Evolutionary conservation across 2,888 invertebrate species (phyloP).

Genomic region (Cantharis nigra): DNA sequence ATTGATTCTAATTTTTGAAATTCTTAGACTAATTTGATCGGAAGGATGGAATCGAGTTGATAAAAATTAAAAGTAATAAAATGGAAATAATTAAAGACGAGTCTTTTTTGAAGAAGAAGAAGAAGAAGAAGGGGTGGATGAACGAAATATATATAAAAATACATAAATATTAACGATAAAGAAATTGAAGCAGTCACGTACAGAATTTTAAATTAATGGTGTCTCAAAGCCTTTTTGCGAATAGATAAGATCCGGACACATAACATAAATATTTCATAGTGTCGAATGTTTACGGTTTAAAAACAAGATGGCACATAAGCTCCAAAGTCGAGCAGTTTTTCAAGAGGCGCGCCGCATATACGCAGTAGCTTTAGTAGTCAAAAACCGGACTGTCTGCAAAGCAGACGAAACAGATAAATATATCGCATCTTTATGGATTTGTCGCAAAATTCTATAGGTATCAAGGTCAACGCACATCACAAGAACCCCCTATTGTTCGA

Average conservation of each 20-base stretch:
- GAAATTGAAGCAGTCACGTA: conserved; percentile 30
- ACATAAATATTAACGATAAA: conserved; percentile 37
- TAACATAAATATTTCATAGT: conserved; percentile 41
- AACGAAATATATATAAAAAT: conserved; percentile 9
- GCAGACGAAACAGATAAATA: conserved; percentile 50
- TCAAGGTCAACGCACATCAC: conserved; percentile 41
- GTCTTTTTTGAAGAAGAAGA: not conserved
- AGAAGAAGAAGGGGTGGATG: conserved; percentile 13
- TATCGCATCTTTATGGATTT: conserved; percentile 45
- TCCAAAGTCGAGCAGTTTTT: conserved; percentile 43
- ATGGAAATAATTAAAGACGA: not conserved
- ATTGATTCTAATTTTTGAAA: not conserved
- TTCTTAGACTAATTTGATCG: not conserved
- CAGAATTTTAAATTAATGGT: conserved; percentile 33
- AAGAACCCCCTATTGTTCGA: conserved; percentile 34
- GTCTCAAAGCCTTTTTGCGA: conserved; percentile 30
- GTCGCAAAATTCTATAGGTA: conserved; percentile 43
- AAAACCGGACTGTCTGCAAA: conserved; percentile 45
- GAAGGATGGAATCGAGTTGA: no score
- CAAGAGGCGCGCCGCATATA: conserved; percentile 18
- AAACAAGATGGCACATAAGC: conserved; percentile 34
- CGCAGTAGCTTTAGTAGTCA: conserved; percentile 30
- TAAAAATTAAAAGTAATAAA: not conserved
- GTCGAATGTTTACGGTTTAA: conserved; percentile 32
- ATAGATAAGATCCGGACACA: conserved; percentile 35